Conservation (phyloP, 2,113 vertebrate genomes). For the Poicephalus meyeri region DNA sequence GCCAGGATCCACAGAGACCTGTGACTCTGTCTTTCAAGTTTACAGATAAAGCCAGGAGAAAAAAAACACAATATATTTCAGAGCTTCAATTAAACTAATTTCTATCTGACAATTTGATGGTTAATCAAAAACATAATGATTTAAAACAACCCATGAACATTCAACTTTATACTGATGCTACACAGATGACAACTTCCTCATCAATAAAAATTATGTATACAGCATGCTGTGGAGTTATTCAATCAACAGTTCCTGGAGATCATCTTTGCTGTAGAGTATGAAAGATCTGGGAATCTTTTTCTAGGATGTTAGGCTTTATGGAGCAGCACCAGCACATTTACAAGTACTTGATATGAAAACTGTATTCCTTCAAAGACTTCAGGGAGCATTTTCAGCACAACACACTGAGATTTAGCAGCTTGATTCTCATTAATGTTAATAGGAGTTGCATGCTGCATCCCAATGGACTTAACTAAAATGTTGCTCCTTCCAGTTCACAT, state of each 20-base stretch:
- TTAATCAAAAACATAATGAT: neutral
- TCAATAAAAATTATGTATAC: constrained; percentile 26
- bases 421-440: neutral
- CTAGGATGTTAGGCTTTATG: constrained; percentile 36
- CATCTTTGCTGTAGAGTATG: neutral
- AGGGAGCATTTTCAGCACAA: neutral
- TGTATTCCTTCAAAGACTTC: neutral
- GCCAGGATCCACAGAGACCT: neutral
- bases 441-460: neutral
- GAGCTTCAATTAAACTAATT: neutral
- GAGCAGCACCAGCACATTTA: constrained; percentile 22
- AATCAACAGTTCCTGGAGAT: constrained; percentile 9
- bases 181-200: neutral
- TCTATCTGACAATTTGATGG: neutral
- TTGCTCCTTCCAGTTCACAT: neutral
- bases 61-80: neutral
- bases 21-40: neutral
- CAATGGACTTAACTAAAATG: neutral
- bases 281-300: neutral
- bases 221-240: neutral
- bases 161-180: neutral
- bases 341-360: constrained; percentile 39
- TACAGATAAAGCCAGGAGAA: neutral
- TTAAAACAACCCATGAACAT: neutral
- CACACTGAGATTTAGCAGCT: neutral